A percentile compares a stretch with the other conserved stretches of the same genome.
These are phyloP conservation scores for Periparus ater DNA, from an alignment of 2,797 vertebrate species.

Conservation along the genomic window DNA sequence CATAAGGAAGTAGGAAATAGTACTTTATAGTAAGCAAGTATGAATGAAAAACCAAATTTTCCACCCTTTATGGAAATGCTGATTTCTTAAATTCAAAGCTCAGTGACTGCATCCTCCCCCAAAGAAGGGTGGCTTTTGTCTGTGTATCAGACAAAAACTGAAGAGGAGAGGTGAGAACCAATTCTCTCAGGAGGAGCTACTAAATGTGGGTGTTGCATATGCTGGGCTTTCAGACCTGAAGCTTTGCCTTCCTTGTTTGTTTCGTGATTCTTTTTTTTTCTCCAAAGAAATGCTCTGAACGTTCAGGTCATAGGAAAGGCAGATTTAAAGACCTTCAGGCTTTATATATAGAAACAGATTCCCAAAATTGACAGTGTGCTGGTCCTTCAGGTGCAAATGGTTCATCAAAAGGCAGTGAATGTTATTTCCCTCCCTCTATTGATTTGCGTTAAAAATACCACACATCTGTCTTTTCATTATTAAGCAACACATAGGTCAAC, in stretches of 20 bases:
- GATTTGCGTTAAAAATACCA: slow-evolving; percentile 39
- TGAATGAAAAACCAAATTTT: not conserved
- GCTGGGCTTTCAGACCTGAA: not conserved
- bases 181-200: not conserved
- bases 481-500: not conserved
- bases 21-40: not conserved
- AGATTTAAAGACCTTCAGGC: not conserved
- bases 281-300: not conserved
- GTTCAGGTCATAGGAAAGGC: not conserved
- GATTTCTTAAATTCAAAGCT: not conserved
- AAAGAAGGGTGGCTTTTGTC: not conserved
- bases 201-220: not conserved
- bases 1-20: not conserved
- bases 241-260: not conserved
- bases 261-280: accelerated
- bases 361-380: not conserved
- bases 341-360: not conserved
- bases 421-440: not conserved
- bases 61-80: not conserved
- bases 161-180: not conserved
- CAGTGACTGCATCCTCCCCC: not conserved
- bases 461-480: not conserved
- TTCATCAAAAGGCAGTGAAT: not conserved
- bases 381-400: not conserved
- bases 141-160: not conserved